Evolutionary conservation across 2,113 vertebrate genomes (phyloP).

Genomic region (Leucopsar rothschildi): DNA sequence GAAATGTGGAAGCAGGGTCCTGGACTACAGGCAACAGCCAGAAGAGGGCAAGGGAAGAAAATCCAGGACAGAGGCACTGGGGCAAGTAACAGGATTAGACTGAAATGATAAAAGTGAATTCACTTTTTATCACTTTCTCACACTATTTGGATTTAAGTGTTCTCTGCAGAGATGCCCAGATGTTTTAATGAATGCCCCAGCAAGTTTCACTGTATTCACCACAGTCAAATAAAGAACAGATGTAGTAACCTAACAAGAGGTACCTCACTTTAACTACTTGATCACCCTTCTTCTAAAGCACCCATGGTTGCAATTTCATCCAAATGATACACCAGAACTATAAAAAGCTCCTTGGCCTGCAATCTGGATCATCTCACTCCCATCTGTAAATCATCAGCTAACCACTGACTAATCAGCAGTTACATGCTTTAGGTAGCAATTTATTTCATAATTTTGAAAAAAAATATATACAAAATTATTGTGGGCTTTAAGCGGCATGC

Average conservation of each 20-base stretch:
- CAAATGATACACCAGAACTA: slow-evolving; percentile 46
- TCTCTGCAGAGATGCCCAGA: neutral
- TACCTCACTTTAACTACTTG: neutral
- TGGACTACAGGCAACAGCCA: neutral
- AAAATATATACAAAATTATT: neutral
- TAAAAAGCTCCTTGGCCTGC: slow-evolving; percentile 21
- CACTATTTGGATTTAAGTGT: neutral
- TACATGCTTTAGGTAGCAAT: slow-evolving; percentile 43
- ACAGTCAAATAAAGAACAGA: neutral
- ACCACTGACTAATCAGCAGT: slow-evolving; percentile 49
- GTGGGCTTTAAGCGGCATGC: neutral
- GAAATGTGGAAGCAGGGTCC: neutral
- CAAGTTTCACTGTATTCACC: neutral
- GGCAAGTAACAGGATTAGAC: neutral
- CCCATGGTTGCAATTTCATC: neutral
- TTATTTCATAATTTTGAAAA: slow-evolving; percentile 6
- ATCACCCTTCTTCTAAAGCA: neutral
- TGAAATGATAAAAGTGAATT: neutral
- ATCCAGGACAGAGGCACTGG: neutral
- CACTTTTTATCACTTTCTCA: neutral
- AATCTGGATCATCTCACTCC: neutral
- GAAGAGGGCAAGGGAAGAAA: neutral
- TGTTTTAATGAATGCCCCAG: neutral
- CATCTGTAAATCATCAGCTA: slow-evolving; percentile 54
- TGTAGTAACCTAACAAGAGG: neutral